These are phyloP conservation scores for Pentalonia nigronervosa DNA, from an alignment of 1,140 invertebrate species.

Conservation along the genomic window DNA sequence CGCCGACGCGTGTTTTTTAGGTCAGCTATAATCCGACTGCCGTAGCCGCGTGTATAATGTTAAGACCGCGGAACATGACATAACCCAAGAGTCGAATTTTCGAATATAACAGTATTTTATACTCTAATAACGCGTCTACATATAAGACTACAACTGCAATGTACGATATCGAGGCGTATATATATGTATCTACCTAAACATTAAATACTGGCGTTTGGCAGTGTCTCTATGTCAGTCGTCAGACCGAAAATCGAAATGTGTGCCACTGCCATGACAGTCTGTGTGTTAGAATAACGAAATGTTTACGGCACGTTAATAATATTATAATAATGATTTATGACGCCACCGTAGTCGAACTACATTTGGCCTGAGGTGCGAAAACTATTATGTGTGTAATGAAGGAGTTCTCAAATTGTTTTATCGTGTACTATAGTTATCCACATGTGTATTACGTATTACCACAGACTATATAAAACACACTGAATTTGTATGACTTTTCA, in stretches of 20 bases:
- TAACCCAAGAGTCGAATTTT: background rate
- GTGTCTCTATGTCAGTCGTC: background rate
- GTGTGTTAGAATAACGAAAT: background rate
- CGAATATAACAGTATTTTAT: constrained; percentile 20
- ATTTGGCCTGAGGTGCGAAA: background rate
- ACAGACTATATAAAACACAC: too few relatives aligned
- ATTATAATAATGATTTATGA: constrained; percentile 14
- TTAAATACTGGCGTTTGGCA: background rate
- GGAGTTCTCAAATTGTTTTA: background rate
- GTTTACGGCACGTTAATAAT: constrained; percentile 10
- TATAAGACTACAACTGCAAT: background rate
- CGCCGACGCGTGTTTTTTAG: constrained; percentile 1
- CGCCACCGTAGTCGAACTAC: background rate
- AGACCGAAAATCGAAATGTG: background rate
- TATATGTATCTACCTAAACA: background rate
- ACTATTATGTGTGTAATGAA: background rate
- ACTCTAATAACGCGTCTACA: background rate
- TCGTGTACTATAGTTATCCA: background rate
- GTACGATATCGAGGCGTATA: background rate
- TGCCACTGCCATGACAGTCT: background rate
- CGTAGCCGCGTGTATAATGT: background rate
- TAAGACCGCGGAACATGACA: constrained; percentile 12
- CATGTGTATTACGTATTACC: background rate
- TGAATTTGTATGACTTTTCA: too few relatives aligned
- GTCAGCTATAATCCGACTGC: background rate